phyloP scores from a whole-genome alignment of 2,888 invertebrate species.

The Tortricodes alternella region DNA sequence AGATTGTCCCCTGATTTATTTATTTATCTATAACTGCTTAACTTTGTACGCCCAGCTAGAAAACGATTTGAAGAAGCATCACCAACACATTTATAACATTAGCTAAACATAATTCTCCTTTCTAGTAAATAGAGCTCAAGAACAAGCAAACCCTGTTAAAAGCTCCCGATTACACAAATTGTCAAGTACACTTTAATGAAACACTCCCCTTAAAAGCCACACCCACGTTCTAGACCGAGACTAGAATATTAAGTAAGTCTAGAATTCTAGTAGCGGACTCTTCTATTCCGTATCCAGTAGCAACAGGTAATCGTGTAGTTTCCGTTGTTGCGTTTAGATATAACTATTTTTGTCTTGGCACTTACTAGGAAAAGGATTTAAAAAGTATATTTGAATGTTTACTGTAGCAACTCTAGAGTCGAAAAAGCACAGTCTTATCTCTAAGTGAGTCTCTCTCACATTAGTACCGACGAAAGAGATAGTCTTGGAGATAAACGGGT shows the following conservation, averaged over 20 bases:
- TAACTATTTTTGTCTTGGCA: neutral
- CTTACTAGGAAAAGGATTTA: neutral
- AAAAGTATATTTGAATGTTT: neutral
- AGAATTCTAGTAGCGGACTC: slow-evolving; percentile 15
- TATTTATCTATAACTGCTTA: too few species aligned
- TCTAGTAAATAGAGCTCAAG: neutral
- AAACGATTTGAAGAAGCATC: too few species aligned
- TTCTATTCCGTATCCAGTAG: slow-evolving; percentile 3
- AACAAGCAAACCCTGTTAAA: neutral
- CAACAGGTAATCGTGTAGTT: slow-evolving; percentile 11
- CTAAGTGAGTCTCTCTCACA: too few species aligned
- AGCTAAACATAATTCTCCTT: too few species aligned
- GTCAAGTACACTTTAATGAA: slow-evolving; percentile 19
- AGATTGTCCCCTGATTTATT: too few species aligned
- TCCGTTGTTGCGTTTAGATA: slow-evolving; percentile 1
- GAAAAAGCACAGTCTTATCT: too few species aligned
- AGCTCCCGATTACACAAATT: neutral
- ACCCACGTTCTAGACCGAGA: slow-evolving; percentile 4
- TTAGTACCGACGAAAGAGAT: too few species aligned
- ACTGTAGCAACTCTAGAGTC: too few species aligned
- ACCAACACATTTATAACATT: too few species aligned
- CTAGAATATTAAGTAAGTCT: slow-evolving; percentile 24
- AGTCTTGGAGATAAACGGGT: too few species aligned
- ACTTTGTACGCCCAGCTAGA: too few species aligned
- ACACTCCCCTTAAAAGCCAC: slow-evolving; percentile 9